Evolutionary conservation across 1,140 invertebrate genomes (phyloP).

Genomic region (Nephotettix cincticeps): DNA sequence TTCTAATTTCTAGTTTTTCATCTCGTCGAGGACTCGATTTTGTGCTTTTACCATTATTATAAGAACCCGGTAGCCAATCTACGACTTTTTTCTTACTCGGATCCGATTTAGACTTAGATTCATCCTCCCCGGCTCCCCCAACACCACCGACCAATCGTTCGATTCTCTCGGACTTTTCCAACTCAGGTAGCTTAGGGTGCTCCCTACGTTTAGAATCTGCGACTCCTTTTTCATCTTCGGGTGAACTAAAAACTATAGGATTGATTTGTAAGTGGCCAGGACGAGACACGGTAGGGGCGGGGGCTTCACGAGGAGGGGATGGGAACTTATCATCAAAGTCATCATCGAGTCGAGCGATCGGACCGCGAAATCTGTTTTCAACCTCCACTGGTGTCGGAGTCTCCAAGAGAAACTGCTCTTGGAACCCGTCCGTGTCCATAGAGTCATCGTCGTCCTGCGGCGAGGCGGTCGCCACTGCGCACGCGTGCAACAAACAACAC

Average conservation of each 20-base stretch:
- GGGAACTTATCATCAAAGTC: constrained; percentile 26
- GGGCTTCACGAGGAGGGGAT: neutral
- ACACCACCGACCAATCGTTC: constrained; percentile 49
- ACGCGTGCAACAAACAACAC: constrained; percentile 37
- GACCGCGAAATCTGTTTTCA: constrained; percentile 26
- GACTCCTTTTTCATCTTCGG: constrained; percentile 51
- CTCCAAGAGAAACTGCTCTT: constrained; percentile 50
- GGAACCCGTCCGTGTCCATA: constrained; percentile 53
- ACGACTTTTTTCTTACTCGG: constrained; percentile 22
- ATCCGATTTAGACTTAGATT: constrained; percentile 17
- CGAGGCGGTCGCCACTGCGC: constrained; percentile 46
- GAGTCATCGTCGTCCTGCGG: constrained; percentile 54
- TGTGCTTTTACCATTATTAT: constrained; percentile 17
- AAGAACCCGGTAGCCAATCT: constrained; percentile 21
- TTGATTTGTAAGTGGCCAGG: constrained; percentile 21
- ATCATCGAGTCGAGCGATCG: constrained; percentile 28
- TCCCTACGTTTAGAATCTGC: constrained; percentile 50
- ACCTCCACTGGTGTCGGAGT: constrained; percentile 41
- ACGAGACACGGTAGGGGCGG: neutral
- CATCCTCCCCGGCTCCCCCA: constrained; percentile 42
- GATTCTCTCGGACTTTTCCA: constrained; percentile 43
- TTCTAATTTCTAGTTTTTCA: neutral
- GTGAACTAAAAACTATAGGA: constrained; percentile 33
- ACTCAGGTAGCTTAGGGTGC: constrained; percentile 41
- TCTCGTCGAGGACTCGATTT: constrained; percentile 2